phyloP scores from a whole-genome alignment of 2,888 invertebrate genomes.

The Dinocampus coccinellae region DNA sequence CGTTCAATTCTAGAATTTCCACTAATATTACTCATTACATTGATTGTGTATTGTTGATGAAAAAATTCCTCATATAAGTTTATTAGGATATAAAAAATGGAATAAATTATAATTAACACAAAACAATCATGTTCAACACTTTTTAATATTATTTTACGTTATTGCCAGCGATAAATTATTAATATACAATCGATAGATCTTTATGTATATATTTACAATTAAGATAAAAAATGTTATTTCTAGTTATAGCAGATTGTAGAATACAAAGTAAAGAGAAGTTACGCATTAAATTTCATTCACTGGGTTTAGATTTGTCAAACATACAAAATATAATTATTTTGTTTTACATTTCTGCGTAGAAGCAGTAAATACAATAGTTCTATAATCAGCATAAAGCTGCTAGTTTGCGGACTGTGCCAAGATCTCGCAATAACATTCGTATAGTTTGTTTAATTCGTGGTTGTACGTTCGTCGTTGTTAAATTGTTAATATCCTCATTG shows the following conservation, averaged over 20 bases:
- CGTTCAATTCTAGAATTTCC: too few species aligned
- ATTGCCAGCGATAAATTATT: background rate
- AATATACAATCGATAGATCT: background rate
- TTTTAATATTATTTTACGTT: background rate
- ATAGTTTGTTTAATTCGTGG: constrained; percentile 81
- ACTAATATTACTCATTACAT: too few species aligned
- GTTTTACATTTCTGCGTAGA: background rate
- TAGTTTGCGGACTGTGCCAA: constrained; percentile 78
- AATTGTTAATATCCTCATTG: constrained; percentile 65
- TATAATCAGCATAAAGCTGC: constrained; percentile 70
- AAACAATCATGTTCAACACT: background rate
- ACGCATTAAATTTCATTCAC: background rate
- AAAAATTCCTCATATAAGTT: too few species aligned
- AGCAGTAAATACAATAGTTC: background rate
- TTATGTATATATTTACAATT: background rate
- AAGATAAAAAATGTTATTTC: background rate
- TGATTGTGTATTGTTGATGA: too few species aligned
- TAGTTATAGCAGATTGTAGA: background rate
- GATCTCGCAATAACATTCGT: constrained; percentile 80
- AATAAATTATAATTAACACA: background rate
- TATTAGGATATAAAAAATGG: too few species aligned
- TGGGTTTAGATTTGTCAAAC: background rate
- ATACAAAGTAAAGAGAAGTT: background rate
- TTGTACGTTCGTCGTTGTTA: constrained; percentile 73
- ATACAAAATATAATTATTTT: background rate